phyloP scores from a whole-genome alignment of 30 jellyfish, hydroid and myxozoan species.

The Aurelia sp. region DNA sequence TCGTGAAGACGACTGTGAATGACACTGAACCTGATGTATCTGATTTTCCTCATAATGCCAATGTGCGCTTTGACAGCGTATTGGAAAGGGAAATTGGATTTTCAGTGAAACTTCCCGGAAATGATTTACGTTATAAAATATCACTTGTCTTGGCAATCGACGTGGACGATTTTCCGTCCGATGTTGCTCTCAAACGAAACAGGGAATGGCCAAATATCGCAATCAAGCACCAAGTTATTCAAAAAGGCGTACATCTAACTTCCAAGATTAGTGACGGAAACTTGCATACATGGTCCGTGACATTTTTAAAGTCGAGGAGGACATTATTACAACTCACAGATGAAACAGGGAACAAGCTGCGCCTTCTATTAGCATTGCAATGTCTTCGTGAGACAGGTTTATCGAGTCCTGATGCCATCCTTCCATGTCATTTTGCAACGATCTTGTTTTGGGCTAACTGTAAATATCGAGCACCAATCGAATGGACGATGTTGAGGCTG shows the following conservation, averaged over 20 bases:
- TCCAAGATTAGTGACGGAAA: conserved; percentile 52
- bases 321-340: conserved; percentile 72
- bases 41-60: conserved; percentile 63
- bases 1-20: conserved; percentile 34
- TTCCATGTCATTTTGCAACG: conserved; percentile 83
- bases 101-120: conserved; percentile 53
- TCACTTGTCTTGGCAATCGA: conserved; percentile 70
- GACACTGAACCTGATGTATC: conserved; percentile 1
- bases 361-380: conserved; percentile 79
- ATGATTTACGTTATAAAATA: conserved; percentile 52
- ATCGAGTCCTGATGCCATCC: conserved; percentile 67
- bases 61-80: conserved; percentile 40
- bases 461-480: conserved; percentile 66
- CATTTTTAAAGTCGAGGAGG: conserved; percentile 78
- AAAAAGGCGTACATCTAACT: conserved; percentile 82
- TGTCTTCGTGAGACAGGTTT: conserved; percentile 71
- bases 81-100: conserved; percentile 56
- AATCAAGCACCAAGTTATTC: conserved; percentile 40
- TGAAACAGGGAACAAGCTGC: conserved; percentile 62
- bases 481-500: conserved; percentile 70
- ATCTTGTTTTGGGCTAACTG: conserved; percentile 84
- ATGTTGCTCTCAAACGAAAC: conserved; percentile 19
- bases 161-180: conserved; percentile 64
- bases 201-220: conserved; percentile 83
- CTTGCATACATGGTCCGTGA: conserved; percentile 85